Percentiles rank a stretch among this genome's conserved stretches.
phyloP scores from a whole-genome alignment of 2,113 vertebrate genomes.

The Nannospalax galili region DNA sequence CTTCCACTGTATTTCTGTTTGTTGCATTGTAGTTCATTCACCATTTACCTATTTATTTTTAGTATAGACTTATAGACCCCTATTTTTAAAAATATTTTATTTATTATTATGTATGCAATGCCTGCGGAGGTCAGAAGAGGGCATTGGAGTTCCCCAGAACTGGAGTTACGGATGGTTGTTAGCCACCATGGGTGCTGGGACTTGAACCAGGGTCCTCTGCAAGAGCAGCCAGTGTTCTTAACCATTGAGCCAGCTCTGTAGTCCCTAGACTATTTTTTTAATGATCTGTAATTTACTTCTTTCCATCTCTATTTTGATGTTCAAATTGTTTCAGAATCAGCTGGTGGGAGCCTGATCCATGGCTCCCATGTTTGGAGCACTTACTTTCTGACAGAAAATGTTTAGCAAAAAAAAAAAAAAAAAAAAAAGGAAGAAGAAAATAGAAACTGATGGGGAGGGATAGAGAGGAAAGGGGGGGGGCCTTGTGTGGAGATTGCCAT shows the following conservation, averaged over 20 bases:
- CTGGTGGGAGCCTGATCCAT: no score
- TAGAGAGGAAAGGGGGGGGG: background rate
- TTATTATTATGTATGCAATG: no score
- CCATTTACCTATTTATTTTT: background rate
- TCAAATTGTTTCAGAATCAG: background rate
- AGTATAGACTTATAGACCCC: background rate
- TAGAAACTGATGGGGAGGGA: no score
- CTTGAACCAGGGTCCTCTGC: no score
- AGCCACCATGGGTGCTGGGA: no score
- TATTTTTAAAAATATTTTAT: background rate
- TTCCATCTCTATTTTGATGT: background rate
- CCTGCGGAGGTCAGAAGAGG: no score
- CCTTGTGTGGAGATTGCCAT: rapidly evolving
- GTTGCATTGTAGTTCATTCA: background rate
- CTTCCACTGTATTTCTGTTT: no score
- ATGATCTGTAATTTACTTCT: background rate
- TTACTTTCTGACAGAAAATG: background rate
- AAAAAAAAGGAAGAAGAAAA: background rate
- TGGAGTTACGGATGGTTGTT: no score
- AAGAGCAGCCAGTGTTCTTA: no score
- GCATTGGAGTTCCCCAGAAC: no score
- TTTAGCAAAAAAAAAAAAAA: background rate
- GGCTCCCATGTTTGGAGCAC: background rate
- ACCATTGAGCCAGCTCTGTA: no score
- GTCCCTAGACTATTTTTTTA: background rate